Evolutionary conservation across 2,888 invertebrate species (phyloP), one percentile per base, ranked within the genome.

Genomic region (Apamea sordens): DNA sequence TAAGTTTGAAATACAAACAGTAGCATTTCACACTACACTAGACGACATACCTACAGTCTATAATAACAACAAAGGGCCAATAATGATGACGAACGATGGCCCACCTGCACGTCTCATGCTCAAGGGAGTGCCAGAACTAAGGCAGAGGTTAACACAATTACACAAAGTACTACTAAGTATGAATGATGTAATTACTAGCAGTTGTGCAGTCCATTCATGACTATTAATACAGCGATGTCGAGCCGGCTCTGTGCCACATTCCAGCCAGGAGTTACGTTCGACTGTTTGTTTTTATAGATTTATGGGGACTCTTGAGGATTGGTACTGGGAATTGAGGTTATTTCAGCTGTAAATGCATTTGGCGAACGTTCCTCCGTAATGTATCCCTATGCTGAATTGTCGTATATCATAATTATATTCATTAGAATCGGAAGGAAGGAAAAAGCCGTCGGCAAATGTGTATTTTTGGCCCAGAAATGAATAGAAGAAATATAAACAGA

Each of bases 101-200:
- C 64, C 78, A 74, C 68, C 59, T 63, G 15, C 56, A 8, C 36
- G 41, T 18, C 21, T 24, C 50, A 21, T 6, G 18, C 41, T 2
- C 36, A 53, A 32, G 68, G 80, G 76, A 63, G 76, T 24, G 76
- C 68, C 74, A 71, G 76, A 36, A 67, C 64, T 21, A 64, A 41
- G 59, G 50, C 63, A 69, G 89, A 92, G 91, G 91, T 90, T 92
- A 92, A 91, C 91, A 86, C 90, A 91, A 91, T 90, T 89, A 90
- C 88, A 89, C 88, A 84, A 86, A 84, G 80, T 53, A 82, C 67
- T 68, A 82, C 67, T 61, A 68, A 77, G 83, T 88, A 90, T 92
- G 92, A 92, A 93, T 93, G 92, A 93, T 94, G 93, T 93, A 94
- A 94, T 93, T 93, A 93, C 90, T 89, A 88, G 88, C 69, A 76